phyloP scores from a whole-genome alignment of 1,140 invertebrate species.

The Eupristina koningsbergeri region DNA sequence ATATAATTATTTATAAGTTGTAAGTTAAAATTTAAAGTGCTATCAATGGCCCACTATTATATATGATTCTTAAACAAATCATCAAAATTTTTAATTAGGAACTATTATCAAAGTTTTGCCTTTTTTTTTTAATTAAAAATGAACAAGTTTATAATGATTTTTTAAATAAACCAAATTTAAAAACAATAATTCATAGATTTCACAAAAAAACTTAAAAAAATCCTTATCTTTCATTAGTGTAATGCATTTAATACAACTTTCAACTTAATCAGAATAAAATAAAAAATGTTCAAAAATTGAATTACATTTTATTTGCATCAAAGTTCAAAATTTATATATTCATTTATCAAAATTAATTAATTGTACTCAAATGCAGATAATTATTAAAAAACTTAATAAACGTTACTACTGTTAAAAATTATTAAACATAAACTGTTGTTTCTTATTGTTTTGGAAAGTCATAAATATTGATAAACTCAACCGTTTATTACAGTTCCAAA shows the following conservation, averaged over 20 bases:
- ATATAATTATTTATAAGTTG: too few relatives aligned
- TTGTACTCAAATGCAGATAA: background rate
- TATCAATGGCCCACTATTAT: too few relatives aligned
- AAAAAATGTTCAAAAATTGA: background rate
- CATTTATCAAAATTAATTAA: background rate
- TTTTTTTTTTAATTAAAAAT: too few relatives aligned
- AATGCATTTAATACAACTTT: background rate
- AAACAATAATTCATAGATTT: too few relatives aligned
- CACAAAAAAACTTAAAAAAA: background rate
- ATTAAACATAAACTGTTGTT: background rate
- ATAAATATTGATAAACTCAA: conserved; percentile 21
- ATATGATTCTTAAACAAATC: too few relatives aligned
- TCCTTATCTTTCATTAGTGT: background rate
- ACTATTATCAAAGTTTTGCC: too few relatives aligned
- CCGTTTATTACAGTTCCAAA: background rate
- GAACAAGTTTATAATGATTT: too few relatives aligned
- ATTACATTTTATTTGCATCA: background rate
- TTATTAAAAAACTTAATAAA: background rate
- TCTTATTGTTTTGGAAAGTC: background rate
- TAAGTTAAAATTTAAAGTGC: too few relatives aligned
- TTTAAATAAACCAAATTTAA: too few relatives aligned
- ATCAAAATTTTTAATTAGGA: too few relatives aligned
- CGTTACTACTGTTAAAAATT: background rate
- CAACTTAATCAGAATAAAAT: background rate
- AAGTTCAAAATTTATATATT: background rate